Base-by-base conservation (phyloP, 2,888 invertebrate genomes). In the Leptinotarsa rubiginosa region DNA sequence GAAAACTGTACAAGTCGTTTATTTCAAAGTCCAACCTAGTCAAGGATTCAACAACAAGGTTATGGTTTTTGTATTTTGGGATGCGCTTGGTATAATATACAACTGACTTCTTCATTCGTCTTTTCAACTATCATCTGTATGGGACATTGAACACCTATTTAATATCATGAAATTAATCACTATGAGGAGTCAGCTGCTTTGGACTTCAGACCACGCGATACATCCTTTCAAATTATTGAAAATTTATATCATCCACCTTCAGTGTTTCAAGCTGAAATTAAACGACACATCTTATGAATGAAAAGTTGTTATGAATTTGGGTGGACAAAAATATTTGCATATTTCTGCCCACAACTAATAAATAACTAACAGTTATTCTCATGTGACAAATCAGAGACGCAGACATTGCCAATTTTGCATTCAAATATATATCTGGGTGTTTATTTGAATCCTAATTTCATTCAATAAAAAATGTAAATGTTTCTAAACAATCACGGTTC, bases 181-280 rank as follows among this genome's bases (percentile, higher is more conserved):
- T 20, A 25, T 25, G 25, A 25, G 25, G 25, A 25, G 25, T 25
- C 25, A 41, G 59, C 22, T 15, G 25, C 25, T 59, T 59, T 59
- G 59, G 25, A 59, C 5, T 59, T 22, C 59, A 59, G 25, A 59
- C 25, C 25, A 59, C 59, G 59, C 56, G 22, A 15, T 13, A 59
- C 59, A 59, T 25, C 18, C 52, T 52, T 52, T 52, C 15, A 22
- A 59, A 59, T 25, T 59, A 59, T 15, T 13, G 59, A 25, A 59
- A 59, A 59, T 59, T 59, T 25, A 59, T 59, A 25, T 25, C 13
- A 2, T 13, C 15, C 56, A 20, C 20, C 56, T 22, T 13, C 22
- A 1, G 56, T 59, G 22, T 59, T 59, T 22, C 54, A 18, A 54
- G 20, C 56, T 22, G 15, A 59, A 22, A 22, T 15, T 59, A 22